phyloP scores from a whole-genome alignment of 2,113 vertebrate genomes.

The Neodon shergylaensis region DNA sequence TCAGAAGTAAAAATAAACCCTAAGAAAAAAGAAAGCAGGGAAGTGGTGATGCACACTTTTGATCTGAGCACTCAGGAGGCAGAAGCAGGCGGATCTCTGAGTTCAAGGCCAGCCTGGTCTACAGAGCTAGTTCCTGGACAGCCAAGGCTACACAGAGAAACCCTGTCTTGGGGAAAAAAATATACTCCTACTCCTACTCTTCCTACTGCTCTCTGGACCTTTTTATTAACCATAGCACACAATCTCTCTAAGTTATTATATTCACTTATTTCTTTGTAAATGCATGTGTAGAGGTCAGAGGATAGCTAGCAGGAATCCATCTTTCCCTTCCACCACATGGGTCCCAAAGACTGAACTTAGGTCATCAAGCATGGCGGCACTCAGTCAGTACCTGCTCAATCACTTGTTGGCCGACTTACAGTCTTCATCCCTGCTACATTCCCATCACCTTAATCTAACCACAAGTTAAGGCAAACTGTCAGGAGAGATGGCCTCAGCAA shows the following conservation, averaged over 20 bases:
- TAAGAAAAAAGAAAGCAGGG: not conserved
- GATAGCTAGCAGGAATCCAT: not conserved
- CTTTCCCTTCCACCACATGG: not conserved
- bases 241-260: no score
- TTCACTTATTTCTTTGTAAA: not conserved
- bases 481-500: not conserved
- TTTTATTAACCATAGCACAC: not conserved
- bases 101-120: not conserved
- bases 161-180: not conserved
- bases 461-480: constrained; percentile 32
- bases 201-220: not conserved
- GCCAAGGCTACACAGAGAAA: not conserved
- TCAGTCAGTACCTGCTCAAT: no score
- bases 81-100: not conserved
- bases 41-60: not conserved
- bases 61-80: not conserved
- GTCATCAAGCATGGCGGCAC: not conserved
- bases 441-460: constrained; percentile 35
- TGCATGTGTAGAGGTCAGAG: not conserved
- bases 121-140: not conserved
- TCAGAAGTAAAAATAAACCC: not conserved
- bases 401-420: not conserved
- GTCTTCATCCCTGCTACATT: not conserved
- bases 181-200: not conserved
- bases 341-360: not conserved